Base-by-base conservation (phyloP, 2,888 invertebrate genomes). In the Chalcis sispes region DNA sequence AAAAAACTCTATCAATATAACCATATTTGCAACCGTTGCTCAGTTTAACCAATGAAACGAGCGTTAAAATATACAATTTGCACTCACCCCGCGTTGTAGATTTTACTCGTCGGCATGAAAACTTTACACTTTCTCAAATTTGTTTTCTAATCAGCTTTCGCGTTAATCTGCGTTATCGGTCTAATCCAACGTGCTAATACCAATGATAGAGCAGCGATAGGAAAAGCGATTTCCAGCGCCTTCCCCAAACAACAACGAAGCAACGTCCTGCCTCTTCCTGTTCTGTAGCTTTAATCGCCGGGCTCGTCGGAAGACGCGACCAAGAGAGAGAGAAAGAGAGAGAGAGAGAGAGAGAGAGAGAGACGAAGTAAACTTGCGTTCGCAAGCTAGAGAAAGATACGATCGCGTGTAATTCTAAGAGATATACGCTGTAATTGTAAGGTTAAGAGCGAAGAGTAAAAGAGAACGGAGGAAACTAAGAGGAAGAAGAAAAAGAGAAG, bases 371-470 rank as follows among this genome's bases (percentile, higher is more conserved):
- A 1, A 25, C 46, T 46, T n/a, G 1, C 18, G 25, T 23, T 18
- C 20, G n/a, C 18, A 50, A 64, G 23, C 7, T 5, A n/a, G 18
- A n/a, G 20, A 1, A 20, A 62, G 42, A 72, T 64, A 62, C 42
- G 20, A 56, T 62, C 62, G 40, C n/a, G 50, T 29, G 46, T 29
- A 64, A 54, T 62, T 62, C 18, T n/a, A 25, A 62, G 48, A 62
- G 27, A 52, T 25, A 36, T 46, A 62, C 18, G 2, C 25, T 40
- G 50, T 54, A 64, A 72, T 72, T 64, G 62, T 64, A 62, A 40
- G 54, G 52, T 59, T 50, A 58, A 50, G 59, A 36, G 20, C 27
- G 27, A 40, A 40, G 20, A 50, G 59, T 20, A 25, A 20, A n/a
- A 2, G 23, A 52, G 27, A 40, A 8, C 52, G n/a, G 46, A 23